Base-by-base conservation (phyloP, 92 coral and sea anemone genomes). In the Epizoanthus fatuus region DNA sequence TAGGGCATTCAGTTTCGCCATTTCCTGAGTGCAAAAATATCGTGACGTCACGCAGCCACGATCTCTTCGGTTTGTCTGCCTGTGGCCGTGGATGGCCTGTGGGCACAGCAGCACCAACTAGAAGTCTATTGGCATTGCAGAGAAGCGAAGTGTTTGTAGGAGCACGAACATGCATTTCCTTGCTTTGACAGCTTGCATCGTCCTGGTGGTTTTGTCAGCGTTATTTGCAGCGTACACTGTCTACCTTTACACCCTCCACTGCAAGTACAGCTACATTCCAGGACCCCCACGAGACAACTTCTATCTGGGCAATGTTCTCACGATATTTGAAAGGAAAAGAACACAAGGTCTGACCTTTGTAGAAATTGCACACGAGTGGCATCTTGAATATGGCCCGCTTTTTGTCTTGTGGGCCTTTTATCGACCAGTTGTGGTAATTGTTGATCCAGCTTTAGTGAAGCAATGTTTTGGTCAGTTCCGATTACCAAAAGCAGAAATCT, bases 271-370 rank as follows among this genome's bases (percentile, higher is more conserved):
- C 10, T 96, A 92, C 63, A 84, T 94, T 14, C 96, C 98, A 65
- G 87, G 95, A 4, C 98, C 98, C 8, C 79, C 94, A 1, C 84
- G 93, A 25, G 90, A 91, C 56, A 80, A 86, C 85, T 94, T 90
- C 63, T 74, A 90, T 49, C 70, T 88, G 2, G 98, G 95, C 32
- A 86, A 94, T 44, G 9, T 92, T 49, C 90, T 90, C 8, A 63
- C 71, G 2, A 63, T 88, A 37, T 44, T 72, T 67, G 52, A 7
- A 8, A 58, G 83, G 55, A 69, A 88, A 44, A 83, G 91, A 63
- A 53, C 16, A 19, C 58, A 64, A 53, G 87, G 70, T 2, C 15
- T 37, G 14, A 40, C 76, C 15, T 19, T 90, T 49, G 5, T 16
- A 6, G 88, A 78, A 37, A 72, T 84, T 38, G 4, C 67, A 22